Evolutionary conservation across 2,113 vertebrate genomes (phyloP), one percentile per base, ranked within the genome.

Genomic region (Campylorhamphus procurvoides): DNA sequence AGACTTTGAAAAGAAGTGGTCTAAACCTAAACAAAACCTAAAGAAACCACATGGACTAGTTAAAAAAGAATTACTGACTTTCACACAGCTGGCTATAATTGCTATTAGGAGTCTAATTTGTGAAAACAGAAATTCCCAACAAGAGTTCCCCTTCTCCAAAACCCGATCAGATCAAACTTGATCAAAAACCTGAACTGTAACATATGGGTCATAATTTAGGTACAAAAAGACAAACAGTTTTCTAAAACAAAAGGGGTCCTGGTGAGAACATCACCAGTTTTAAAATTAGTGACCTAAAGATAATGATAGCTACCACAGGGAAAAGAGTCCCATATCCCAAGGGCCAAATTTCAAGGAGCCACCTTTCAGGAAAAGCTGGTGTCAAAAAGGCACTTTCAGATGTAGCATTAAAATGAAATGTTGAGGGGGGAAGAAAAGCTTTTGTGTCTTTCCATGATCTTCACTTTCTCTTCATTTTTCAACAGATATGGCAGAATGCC

Each of bases 401-500:
- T 53, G 25, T 64, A 31, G 9, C 53, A 67, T 29, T 89, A 68
- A 89, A 73, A 76, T 83, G 24, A 89, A 67, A 23, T 52, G 10
- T 8, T 25, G 37, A 46, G 14, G 8, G 14, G 49, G 28, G 49
- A 33, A 55, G 18, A 62, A 19, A 69, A 8, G 69, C 24, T 23
- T 60, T 60, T 46, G 16, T 56, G 35, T 13, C 22, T 92, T 95
- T 78, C 49, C 11, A 79, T 66, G 13, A 58, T 76, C 87, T 84
- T 79, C 4, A 46, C 22, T 89, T 89, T 46, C 12, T 91, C 71
- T 96, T 31, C 69, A 25, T 71, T 63, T 96, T 80, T 80, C 63
- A 87, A 88, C 94, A 99, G 99, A 97, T 99, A 99, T 2, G 99
- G 99, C 82, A 98, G 99, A 95, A 99, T 98, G 78, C 59, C 97